Evolutionary conservation across 2,888 invertebrate genomes (phyloP), one percentile per base, ranked within the genome.

Genomic region (Apodemia hepburni): DNA sequence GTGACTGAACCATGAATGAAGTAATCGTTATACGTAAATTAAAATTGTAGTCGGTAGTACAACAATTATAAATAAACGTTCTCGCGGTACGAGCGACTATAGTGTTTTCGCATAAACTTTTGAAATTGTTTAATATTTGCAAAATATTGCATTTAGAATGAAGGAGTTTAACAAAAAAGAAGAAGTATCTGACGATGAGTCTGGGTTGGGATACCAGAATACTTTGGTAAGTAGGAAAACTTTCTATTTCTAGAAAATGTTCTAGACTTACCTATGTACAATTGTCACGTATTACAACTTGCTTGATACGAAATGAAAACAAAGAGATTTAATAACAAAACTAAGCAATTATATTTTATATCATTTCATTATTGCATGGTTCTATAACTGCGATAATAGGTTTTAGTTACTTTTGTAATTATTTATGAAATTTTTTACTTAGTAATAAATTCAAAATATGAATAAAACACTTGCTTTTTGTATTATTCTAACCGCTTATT

Each of bases 161-260:
- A 90, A 87, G 80, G 80, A 79, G 63, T 66, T 78, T 60, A 76
- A 75, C 60, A 76, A 70, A 61, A 89, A 87, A 68, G 89, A 91
- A 18, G 92, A 92, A 68, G 86, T 82, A 45, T 92, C 90, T 2
- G 93, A 93, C 74, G 93, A 94, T 73, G 93, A 93, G 71, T 88
- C 93, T 65, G 95, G 95, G 65, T 84, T 96, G 75, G 95, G 95
- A 61, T 94, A 94, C 74, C 94, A 94, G 79, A 94, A 94, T 72
- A 94, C 94, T 58, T 92, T 94, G 93, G 94, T 94, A 74, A 94
- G 94, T 92, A 35, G 7, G 57, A 57, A 64, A 63, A 65, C 51
- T 45, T 69, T 62, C 62, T 68, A 66, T 71, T 80, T 79, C 75
- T 79, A 82, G 78, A 81, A 80, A 75, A 71, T 71, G 70, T 66